These are phyloP conservation scores for Pseudomyrmex concolor DNA, from an alignment of 1,140 invertebrate species.

Conservation along the genomic window DNA sequence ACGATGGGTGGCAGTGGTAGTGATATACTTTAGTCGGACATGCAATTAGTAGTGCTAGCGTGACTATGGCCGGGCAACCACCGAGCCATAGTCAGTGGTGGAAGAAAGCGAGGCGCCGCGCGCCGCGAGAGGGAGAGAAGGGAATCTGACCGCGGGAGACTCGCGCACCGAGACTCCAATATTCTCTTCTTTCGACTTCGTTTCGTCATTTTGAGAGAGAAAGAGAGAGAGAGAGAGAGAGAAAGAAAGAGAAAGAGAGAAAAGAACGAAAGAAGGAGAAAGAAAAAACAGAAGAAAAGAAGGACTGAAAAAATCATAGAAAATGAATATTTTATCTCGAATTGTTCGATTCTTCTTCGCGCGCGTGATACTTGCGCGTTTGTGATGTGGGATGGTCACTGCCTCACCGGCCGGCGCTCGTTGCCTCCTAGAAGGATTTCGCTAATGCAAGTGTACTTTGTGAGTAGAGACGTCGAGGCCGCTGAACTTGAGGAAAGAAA, in stretches of 20 bases:
- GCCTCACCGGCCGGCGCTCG: not conserved
- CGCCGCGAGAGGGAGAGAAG: slow-evolving; percentile 20
- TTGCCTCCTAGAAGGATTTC: not conserved
- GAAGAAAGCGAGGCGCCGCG: slow-evolving; percentile 31
- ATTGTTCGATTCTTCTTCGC: slow-evolving; percentile 40
- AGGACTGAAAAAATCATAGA: not conserved
- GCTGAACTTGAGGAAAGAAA: not conserved
- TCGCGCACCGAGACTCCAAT: slow-evolving; percentile 51
- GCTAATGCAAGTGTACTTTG: slow-evolving; percentile 12
- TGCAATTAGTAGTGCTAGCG: slow-evolving; percentile 82
- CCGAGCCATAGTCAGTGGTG: slow-evolving; percentile 48
- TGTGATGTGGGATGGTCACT: not conserved
- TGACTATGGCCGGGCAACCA: slow-evolving; percentile 74
- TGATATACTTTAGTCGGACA: slow-evolving; percentile 82
- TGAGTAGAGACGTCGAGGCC: not conserved
- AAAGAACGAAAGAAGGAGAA: not conserved
- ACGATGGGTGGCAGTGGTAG: slow-evolving; percentile 71
- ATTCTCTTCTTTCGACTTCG: slow-evolving; percentile 61
- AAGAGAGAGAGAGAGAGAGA: not conserved
- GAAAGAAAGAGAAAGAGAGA: not conserved
- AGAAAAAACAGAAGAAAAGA: too few species aligned
- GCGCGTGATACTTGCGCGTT: slow-evolving; percentile 20
- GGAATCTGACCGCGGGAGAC: slow-evolving; percentile 42
- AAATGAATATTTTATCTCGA: slow-evolving; percentile 62
- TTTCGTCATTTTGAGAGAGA: slow-evolving; percentile 17